Conservation (phyloP, 2,113 vertebrate genomes). For the Noturus placidus region DNA sequence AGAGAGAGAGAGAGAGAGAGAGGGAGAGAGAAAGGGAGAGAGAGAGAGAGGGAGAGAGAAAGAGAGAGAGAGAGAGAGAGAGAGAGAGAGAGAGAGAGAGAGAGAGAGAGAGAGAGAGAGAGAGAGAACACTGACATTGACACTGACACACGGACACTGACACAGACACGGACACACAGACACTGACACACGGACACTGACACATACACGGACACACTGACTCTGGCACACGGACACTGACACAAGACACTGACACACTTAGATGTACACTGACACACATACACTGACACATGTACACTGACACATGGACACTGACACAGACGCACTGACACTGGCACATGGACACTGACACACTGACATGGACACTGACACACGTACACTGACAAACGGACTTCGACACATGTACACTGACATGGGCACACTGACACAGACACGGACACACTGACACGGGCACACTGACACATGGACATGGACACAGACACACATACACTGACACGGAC, state of each 20-base stretch:
- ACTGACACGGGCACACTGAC: not conserved
- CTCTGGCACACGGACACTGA: not conserved
- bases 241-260: not conserved
- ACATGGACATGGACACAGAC: not conserved
- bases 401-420: not conserved
- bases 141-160: not conserved
- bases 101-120: not conserved
- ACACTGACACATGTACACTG: not conserved
- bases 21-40: not conserved
- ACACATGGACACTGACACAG: not conserved
- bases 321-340: no score
- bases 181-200: not conserved
- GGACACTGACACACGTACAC: not conserved
- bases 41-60: not conserved
- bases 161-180: not conserved
- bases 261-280: not conserved
- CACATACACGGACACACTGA: not conserved
- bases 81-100: not conserved
- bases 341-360: not conserved
- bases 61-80: not conserved
- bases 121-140: not conserved
- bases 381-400: not conserved
- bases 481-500: not conserved
- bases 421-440: not conserved
- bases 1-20: not conserved